These are phyloP conservation scores for Anthoscopus minutus DNA, from an alignment of 2,113 vertebrate species.

Conservation along the genomic window DNA sequence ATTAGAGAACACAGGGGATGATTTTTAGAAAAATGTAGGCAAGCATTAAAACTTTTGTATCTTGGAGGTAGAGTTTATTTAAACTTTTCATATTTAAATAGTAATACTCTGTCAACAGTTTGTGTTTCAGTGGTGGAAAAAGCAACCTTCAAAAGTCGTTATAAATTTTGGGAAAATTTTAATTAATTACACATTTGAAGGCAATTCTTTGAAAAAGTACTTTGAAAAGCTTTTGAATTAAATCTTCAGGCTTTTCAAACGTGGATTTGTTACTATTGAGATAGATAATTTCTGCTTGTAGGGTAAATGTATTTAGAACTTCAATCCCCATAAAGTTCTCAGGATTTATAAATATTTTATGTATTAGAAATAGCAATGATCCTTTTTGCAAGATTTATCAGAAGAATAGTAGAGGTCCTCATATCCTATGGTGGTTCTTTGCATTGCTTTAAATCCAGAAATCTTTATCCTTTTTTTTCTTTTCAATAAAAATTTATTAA, in stretches of 20 bases:
- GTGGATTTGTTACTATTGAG: background rate
- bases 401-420: background rate
- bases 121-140: background rate
- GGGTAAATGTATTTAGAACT: background rate
- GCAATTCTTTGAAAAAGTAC: background rate
- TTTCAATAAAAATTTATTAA: background rate
- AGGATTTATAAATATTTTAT: background rate
- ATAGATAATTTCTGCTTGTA: background rate
- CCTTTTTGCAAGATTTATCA: background rate
- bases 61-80: background rate
- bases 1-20: background rate
- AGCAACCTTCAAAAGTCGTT: background rate
- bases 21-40: background rate
- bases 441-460: background rate
- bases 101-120: background rate
- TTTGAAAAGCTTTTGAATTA: background rate
- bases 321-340: background rate
- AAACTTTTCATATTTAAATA: background rate
- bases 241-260: background rate
- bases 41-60: background rate
- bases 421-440: background rate
- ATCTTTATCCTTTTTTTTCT: background rate
- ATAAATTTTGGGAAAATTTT: background rate
- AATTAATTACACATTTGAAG: background rate
- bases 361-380: background rate